Conservation (phyloP, 1,140 invertebrate species). For the Eumeta japonica region DNA sequence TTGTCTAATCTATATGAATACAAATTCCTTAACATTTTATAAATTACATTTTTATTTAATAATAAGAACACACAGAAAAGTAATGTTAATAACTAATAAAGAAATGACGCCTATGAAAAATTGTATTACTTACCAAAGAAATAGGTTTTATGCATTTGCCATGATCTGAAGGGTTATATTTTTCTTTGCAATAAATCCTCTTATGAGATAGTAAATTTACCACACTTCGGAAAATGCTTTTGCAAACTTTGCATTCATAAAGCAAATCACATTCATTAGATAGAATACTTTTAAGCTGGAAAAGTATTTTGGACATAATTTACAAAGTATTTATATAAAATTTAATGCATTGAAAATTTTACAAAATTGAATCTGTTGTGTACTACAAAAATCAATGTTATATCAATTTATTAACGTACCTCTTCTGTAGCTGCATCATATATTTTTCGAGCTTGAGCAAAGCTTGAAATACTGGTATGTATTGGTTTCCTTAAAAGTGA, state of each 20-base stretch:
- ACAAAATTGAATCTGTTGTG: too few species aligned
- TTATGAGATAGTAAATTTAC: constrained; percentile 85
- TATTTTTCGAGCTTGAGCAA: constrained; percentile 61
- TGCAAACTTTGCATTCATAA: constrained; percentile 81
- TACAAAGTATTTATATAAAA: too few species aligned
- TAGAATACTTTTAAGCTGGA: constrained; percentile 69
- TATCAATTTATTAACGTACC: too few species aligned
- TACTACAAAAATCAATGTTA: too few species aligned
- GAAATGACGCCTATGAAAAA: too few species aligned
- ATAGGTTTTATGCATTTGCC: constrained; percentile 43
- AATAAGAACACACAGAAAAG: too few species aligned
- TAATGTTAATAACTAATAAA: too few species aligned
- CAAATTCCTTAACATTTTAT: too few species aligned
- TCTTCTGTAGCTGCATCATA: constrained; percentile 64
- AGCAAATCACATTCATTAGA: constrained; percentile 79
- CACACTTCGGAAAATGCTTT: constrained; percentile 79
- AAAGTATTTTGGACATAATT: too few species aligned
- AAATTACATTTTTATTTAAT: too few species aligned
- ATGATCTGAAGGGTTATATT: constrained; percentile 49
- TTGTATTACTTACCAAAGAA: constrained; percentile 59
- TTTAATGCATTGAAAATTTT: too few species aligned
- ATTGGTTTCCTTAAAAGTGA: constrained; percentile 64
- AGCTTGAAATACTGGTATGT: constrained; percentile 60
- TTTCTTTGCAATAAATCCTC: constrained; percentile 69
- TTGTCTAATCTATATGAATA: too few species aligned